Base-by-base conservation (phyloP, 2,888 invertebrate species). In the Hydriomena furcata region DNA sequence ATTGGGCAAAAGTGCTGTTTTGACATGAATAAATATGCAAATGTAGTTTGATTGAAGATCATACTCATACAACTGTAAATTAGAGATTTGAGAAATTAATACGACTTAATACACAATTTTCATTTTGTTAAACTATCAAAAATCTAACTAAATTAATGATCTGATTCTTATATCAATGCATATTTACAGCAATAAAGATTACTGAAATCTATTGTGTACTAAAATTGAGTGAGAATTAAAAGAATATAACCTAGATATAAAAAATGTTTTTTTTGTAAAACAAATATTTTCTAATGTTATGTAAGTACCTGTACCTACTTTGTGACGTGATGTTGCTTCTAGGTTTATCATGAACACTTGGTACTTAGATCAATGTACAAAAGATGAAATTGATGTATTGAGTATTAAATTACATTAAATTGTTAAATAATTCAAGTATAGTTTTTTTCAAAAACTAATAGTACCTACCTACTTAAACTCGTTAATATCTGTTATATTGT, bases 331-430 rank as follows among this genome's bases (percentile, higher is more conserved):
- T 71, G 67, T 73, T 71, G 75, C 76, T 78, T 79, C 68, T 75
- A 76, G 68, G 58, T 59, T 76, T 66, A 73, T 68, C 66, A 69
- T 74, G 67, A 76, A 61, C 73, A 72, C 81, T 82, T 79, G 77
- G 81, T 82, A 83, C 81, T 82, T 80, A 81, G 77, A 73, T 73
- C 62, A 79, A 73, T 84, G 83, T 84, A 84, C 84, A 84, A 83
- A 83, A 76, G 68, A 79, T 70, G 63, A 84, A 84, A 82, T 81
- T 84, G 71, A 81, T 84, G 82, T 84, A 81, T 82, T 76, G 73
- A 82, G 72, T 79, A 81, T 72, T 45, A 69, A 72, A 74, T 76
- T 82, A 76, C 77, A 85, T 75, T 82, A 79, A 83, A 84, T 85
- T 85, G 75, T 81, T 13, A 74, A 48, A 61, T 56, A 36, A 41